A percentile compares a stretch with the other conserved stretches of the same genome.
These are phyloP conservation scores for Drosophila littoralis DNA, from an alignment of 1,140 invertebrate species.

Conservation along the genomic window DNA sequence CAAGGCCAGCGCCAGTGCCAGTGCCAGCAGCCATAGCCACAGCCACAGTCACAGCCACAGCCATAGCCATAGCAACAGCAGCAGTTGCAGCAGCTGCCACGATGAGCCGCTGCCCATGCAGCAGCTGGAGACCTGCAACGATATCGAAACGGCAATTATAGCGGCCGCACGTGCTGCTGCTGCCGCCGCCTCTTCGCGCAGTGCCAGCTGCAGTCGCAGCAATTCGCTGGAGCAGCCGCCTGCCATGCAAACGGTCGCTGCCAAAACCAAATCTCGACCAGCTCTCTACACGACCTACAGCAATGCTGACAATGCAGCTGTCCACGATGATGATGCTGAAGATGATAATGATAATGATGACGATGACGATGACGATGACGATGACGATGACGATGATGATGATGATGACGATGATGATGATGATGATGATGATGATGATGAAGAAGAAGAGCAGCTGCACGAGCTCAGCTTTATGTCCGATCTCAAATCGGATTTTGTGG, in stretches of 20 bases:
- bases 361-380: constrained; percentile 30
- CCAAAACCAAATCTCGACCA: constrained; percentile 32
- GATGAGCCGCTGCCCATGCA: constrained; percentile 56
- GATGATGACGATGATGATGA: constrained; percentile 20
- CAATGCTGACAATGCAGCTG: constrained; percentile 12
- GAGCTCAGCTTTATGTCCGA: constrained; percentile 70
- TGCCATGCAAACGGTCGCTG: no score
- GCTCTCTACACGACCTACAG: constrained; percentile 44
- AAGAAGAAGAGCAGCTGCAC: constrained; percentile 47
- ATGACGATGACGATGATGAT: constrained; percentile 38
- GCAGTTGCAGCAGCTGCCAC: constrained; percentile 44
- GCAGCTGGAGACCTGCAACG: constrained; percentile 79
- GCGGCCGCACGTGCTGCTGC: constrained; percentile 74
- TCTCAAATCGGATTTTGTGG: constrained; percentile 24
- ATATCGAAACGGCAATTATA: constrained; percentile 79
- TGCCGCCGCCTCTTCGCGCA: constrained; percentile 31
- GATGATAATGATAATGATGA: constrained; percentile 37
- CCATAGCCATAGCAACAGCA: constrained; percentile 50
- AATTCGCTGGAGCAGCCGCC: constrained; percentile 65
- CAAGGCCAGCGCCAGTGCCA: constrained; percentile 55
- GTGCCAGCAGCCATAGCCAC: not conserved
- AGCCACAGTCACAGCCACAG: constrained; percentile 37
- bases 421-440: constrained; percentile 8
- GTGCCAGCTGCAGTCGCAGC: constrained; percentile 59
- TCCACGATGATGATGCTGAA: constrained; percentile 8